Evolutionary conservation across 1,140 invertebrate species (phyloP), one percentile per base, ranked within the genome.

Genomic region (Neoseiulus cucumeris): DNA sequence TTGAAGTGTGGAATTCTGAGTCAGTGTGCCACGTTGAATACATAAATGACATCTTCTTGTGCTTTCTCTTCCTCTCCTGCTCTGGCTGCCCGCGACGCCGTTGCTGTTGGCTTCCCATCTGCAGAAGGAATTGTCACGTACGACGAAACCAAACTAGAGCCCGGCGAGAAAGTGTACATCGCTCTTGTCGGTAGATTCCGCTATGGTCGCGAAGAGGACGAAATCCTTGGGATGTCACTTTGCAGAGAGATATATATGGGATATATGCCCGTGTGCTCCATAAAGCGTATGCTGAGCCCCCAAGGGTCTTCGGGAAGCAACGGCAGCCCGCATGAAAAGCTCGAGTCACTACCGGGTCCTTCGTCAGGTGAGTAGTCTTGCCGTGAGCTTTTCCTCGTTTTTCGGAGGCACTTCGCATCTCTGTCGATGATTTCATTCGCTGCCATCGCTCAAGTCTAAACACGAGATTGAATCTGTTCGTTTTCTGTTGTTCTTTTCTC

Each of bases 141-240:
- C 17, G 44, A 66, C 20, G 2, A 20, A 12, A 51, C n/a, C 51
- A 59, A 59, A 29, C 41, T 30, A 17, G 65, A 45, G 7, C 41
- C 22, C 12, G 28, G 28, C 0, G 44, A 66, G 45, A 66, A 66
- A n/a, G 42, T 66, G 14, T 66, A 47, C 42, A 45, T 51, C 7
- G 41, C 39, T 22, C 17, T 66, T 4, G 65, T 66, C 0, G 65
- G 41, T 30, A 64, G 28, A 29, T 66, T 66, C 45, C 65, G 65
- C 28, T 66, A 47, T 28, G 65, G 65, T 9, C 65, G 65, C 65
- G 65, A 66, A 66, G 65, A 66, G 1, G 65, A 66, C 42, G 65
- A 66, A 28, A 66, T 66, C 22, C 42, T 66, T 4, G 65, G 65
- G 20, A 66, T 66, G 65, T 45, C 39, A 7, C 29, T 66, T 7